These are phyloP conservation scores for Sinelater perroti DNA, from an alignment of 2,888 invertebrate species.

Conservation along the genomic window DNA sequence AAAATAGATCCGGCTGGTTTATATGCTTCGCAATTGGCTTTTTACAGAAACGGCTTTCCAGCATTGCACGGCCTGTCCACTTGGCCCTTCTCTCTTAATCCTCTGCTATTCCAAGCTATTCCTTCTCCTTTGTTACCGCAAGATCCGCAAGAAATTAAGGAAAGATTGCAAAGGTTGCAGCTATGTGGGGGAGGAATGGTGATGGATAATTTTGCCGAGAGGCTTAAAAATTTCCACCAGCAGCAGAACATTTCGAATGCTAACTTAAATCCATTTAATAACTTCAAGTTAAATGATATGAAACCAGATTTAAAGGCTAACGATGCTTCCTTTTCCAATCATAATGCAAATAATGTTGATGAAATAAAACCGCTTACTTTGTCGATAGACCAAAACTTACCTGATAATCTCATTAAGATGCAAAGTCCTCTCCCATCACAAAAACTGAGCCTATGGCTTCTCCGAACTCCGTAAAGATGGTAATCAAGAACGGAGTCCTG, in stretches of 20 bases:
- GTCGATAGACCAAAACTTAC: slow-evolving; percentile 52
- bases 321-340: slow-evolving; percentile 33
- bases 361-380: slow-evolving; percentile 64
- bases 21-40: slow-evolving; percentile 69
- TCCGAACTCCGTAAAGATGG: slow-evolving; percentile 82
- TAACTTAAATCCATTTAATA: slow-evolving; percentile 42
- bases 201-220: slow-evolving; percentile 58
- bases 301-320: slow-evolving; percentile 42
- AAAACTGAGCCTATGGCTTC: slow-evolving; percentile 65
- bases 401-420: slow-evolving; percentile 48
- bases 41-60: slow-evolving; percentile 66
- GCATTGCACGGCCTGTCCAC: slow-evolving; percentile 50
- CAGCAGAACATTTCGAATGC: slow-evolving; percentile 21
- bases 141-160: slow-evolving; percentile 74
- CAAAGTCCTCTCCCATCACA: slow-evolving; percentile 60
- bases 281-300: slow-evolving; percentile 45
- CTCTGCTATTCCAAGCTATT: slow-evolving; percentile 70
- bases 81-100: slow-evolving; percentile 68
- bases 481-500: slow-evolving; percentile 87
- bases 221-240: slow-evolving; percentile 48
- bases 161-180: slow-evolving; percentile 72
- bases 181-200: slow-evolving; percentile 75
- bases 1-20: slow-evolving; percentile 70
- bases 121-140: slow-evolving; percentile 63
- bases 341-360: slow-evolving; percentile 54